Evolutionary conservation across 2,797 vertebrate species (phyloP), one percentile per base, ranked within the genome.

Genomic region (Clarias platycephalus): DNA sequence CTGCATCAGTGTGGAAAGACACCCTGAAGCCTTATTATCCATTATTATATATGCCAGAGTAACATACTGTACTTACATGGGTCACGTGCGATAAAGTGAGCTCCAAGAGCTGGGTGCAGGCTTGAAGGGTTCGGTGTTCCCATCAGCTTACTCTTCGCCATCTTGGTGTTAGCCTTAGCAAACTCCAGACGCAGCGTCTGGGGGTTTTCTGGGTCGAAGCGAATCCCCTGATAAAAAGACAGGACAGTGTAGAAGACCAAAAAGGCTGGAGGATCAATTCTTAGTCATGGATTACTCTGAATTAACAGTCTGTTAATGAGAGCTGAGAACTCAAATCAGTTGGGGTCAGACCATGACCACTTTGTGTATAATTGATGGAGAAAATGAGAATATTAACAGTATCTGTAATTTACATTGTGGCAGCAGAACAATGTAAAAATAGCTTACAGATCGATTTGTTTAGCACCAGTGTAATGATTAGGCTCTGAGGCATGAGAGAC

Each of bases 91-190:
- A 99, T 98, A 96, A 99, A 98, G 94, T 99, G 98, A 86, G 98
- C 97, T 64, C 98, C 98, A 89, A 99, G 94, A 95, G 98, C 96
- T 20, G 98, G 98, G 96, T 99, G 98, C 91, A 97, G 94, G 88
- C 95, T 98, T 94, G 96, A 97, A 92, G 98, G 98, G 91, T 99
- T 99, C 71, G 98, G 98, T 58, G 98, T 98, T 83, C 96, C 98
- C 97, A 99, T 97, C 93, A 99, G 95, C 94, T 99, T 99, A 96
- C 95, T 99, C 95, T 99, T 99, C 88, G 98, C 97, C 98, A 99
- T 99, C 95, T 99, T 99, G 89, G 98, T 99, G 94, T 99, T 99
- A 93, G 98, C 97, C 95, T 99, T 99, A 88, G 98, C 98, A 93
- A 99, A 99, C 94, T 99, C 98, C 95, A 99, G 96, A 93, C 97